Evolutionary conservation across 2,797 vertebrate species (phyloP), one percentile per base, ranked within the genome.

Genomic region (Chromobotia macracanthus): DNA sequence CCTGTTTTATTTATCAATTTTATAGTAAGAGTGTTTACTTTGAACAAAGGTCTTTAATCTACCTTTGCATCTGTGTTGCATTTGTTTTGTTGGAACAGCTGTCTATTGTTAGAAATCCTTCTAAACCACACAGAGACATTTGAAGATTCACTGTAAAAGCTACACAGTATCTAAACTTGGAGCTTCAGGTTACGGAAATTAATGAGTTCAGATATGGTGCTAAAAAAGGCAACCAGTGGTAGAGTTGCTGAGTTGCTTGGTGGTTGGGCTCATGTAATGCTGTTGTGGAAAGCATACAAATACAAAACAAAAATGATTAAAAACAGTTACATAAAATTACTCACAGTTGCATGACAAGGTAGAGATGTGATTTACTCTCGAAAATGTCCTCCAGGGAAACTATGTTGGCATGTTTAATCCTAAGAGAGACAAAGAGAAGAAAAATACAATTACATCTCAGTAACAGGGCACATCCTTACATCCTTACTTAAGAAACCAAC

Each of bases 321-420:
- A 67, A 10, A 44, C 9, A 44, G 41, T 44, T 44, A 44, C 41
- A 50, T 31, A 19, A 46, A n/a, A 72, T 51, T 86, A 95, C 97
- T 97, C 88, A 99, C 97, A 99, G 95, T 91, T 99, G 96, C 97
- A 99, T 99, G 93, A 98, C 93, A 89, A 99, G 97, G 93, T 99
- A 99, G 87, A 98, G 97, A 89, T 99, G 97, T 46, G 95, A 95
- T 88, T 96, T 92, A 77, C 94, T 98, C 91, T 99, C 97, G 1
- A 95, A 99, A 84, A 99, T 98, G 82, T 99, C 97, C 86, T 99
- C 96, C 93, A 99, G 91, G 76, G 97, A 95, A 48, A 99, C 97
- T 0, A 99, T 99, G 89, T 99, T 99, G 86, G 96, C 90, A 53
- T 99, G 97, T 90, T 99, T 98, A 84, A 99, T 96, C 92, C 97